Percentiles rank a stretch among this genome's conserved stretches.
Conservation (phyloP, 2,888 invertebrate genomes). For the Caenorhabditis doughertyi region DNA sequence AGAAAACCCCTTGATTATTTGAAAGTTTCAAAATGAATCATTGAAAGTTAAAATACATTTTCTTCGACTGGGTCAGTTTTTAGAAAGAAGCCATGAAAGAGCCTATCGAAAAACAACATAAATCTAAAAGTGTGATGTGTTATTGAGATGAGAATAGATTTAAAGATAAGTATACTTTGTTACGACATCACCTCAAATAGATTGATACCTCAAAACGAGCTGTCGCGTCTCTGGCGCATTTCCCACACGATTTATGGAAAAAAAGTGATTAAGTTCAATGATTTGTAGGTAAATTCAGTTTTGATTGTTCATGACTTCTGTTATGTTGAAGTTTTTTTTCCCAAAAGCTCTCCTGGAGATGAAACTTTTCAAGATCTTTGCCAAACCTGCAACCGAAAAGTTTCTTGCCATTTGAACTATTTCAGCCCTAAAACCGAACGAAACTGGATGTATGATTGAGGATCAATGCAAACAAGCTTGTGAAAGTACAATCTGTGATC, state of each 20-base stretch:
- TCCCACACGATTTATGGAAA: too few species aligned
- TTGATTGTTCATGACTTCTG: too few species aligned
- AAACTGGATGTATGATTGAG: constrained; percentile 80
- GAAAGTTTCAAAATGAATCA: constrained; percentile 9
- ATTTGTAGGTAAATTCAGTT: too few species aligned
- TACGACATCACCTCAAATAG: too few species aligned
- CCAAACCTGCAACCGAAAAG: too few species aligned
- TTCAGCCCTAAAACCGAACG: constrained; percentile 80
- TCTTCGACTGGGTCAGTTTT: not conserved
- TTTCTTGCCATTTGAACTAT: not conserved
- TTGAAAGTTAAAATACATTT: not conserved
- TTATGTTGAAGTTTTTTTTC: too few species aligned
- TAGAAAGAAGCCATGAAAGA: constrained; percentile 18
- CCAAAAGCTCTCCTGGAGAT: too few species aligned
- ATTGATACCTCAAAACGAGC: too few species aligned
- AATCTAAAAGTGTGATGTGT: constrained; percentile 1
- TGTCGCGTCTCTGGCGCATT: too few species aligned
- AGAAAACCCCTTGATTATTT: not conserved
- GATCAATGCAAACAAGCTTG: constrained; percentile 81
- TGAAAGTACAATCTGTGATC: constrained; percentile 79
- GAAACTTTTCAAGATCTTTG: too few species aligned
- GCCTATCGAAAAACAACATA: not conserved
- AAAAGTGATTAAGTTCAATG: too few species aligned
- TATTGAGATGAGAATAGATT: constrained; percentile 1
- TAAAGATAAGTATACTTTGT: not conserved